Base-by-base conservation (phyloP, 2,797 vertebrate genomes). In the Pangasius krempfi region DNA sequence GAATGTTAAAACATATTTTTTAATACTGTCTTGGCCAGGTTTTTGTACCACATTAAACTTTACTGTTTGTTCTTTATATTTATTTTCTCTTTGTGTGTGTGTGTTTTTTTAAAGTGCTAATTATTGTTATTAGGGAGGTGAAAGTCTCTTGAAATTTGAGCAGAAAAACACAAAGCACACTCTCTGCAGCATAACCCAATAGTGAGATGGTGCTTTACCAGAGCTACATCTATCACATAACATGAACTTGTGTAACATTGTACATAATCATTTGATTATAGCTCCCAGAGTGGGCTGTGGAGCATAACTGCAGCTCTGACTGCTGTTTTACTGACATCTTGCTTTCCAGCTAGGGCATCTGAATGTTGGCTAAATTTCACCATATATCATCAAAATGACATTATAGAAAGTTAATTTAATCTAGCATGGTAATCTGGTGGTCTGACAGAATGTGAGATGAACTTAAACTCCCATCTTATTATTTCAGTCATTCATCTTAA, bases 181-280 rank as follows among this genome's bases (percentile, higher is more conserved):
- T 68, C 2, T 83, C 44, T 30, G 37, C 47, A 8, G 27, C 47
- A 84, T 83, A 64, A 64, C 6, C 6, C 56, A 47, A n/a, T 52
- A 33, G 64, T 68, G 7, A 52, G 7, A 84, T 30, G 9, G 22
- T 66, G 44, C 44, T 68, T 52, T 70, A 52, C 9, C 62, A 25
- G 82, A 68, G 54, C 44, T 84, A 70, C 52, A 33, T 14, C 70
- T 84, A 84, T 44, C 40, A 14, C 25, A 44, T n/a, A 62, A 62
- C 62, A 70, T 64, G 82, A 84, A 84, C 9, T 68, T 84, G 82
- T 33, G n/a, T 52, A 84, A 75, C 30, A 27, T 27, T 86, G 33
- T 73, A 86, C 14, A 44, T 25, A 6, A 44, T 62, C 37, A 82
- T 62, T 44, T 62, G 80, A 82, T 82, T 47, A n/a, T 62, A 60